Percentiles rank a stretch among this genome's conserved stretches.
phyloP scores from a whole-genome alignment of 2,113 vertebrate species.

The Mungos mungo region DNA sequence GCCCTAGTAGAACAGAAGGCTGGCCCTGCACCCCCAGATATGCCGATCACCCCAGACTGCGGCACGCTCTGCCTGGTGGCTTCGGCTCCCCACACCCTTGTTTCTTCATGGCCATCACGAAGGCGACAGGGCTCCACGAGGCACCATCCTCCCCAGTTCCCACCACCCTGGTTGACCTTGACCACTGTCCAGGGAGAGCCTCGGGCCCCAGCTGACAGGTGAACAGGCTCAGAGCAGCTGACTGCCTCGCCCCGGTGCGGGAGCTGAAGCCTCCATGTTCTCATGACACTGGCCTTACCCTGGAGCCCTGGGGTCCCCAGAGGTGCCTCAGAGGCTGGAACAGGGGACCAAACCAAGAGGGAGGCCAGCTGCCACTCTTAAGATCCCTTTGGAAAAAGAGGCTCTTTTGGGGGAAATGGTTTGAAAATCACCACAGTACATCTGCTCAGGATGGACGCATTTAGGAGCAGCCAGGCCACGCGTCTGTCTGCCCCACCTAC shows the following conservation, averaged over 20 bases:
- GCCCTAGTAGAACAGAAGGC: background rate
- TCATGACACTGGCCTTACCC: background rate
- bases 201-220: background rate
- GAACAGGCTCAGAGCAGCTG: background rate
- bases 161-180: background rate
- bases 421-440: background rate
- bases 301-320: background rate
- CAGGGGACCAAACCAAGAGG: background rate
- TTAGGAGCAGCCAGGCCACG: accelerated
- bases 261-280: background rate
- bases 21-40: background rate
- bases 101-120: background rate
- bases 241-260: too few relatives aligned
- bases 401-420: background rate
- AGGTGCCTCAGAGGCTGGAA: background rate
- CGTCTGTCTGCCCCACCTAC: background rate
- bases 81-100: background rate
- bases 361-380: background rate
- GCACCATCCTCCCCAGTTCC: background rate
- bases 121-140: background rate
- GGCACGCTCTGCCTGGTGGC: background rate
- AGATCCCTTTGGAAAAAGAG: background rate
- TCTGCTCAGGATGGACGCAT: background rate
- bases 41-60: background rate
- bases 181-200: background rate